These are phyloP conservation scores for Styela plicata DNA, from an alignment of 23 tunicate genomes.

Conservation along the genomic window DNA sequence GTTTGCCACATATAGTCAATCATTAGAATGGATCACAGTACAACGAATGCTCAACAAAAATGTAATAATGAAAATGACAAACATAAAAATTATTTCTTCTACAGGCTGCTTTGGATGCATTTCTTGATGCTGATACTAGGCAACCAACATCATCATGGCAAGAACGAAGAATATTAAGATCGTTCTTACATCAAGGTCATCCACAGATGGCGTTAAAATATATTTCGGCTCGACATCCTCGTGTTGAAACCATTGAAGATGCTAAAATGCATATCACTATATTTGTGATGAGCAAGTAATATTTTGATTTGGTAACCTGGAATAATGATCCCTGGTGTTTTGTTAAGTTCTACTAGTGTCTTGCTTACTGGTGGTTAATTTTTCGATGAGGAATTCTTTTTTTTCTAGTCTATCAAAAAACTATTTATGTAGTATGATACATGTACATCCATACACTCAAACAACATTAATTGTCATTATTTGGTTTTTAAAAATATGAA, in stretches of 20 bases:
- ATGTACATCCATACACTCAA: too few relatives aligned
- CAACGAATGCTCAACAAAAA: too few relatives aligned
- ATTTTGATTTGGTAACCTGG: too few relatives aligned
- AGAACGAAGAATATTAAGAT: slow-evolving; percentile 55
- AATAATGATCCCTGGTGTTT: too few relatives aligned
- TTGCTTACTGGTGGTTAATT: neutral
- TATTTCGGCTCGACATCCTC: slow-evolving; percentile 36
- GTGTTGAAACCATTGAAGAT: slow-evolving; percentile 41
- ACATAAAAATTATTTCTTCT: too few relatives aligned
- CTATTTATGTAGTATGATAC: too few relatives aligned
- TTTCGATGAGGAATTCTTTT: neutral
- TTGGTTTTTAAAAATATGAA: too few relatives aligned
- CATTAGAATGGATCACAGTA: too few relatives aligned
- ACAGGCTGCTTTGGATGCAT: slow-evolving; percentile 43
- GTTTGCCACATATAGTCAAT: too few relatives aligned
- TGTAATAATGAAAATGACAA: too few relatives aligned
- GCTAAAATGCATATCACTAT: slow-evolving; percentile 72
- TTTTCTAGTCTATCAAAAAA: too few relatives aligned
- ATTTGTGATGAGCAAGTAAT: slow-evolving; percentile 49
- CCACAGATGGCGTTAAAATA: slow-evolving; percentile 58
- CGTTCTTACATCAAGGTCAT: slow-evolving; percentile 66
- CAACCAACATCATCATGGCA: slow-evolving; percentile 51
- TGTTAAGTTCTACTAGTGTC: neutral
- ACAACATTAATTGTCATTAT: too few relatives aligned
- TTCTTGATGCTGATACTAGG: slow-evolving; percentile 68